Evolutionary conservation across 2,797 vertebrate genomes (phyloP).

Genomic region (Pseudochirops corinnae): DNA sequence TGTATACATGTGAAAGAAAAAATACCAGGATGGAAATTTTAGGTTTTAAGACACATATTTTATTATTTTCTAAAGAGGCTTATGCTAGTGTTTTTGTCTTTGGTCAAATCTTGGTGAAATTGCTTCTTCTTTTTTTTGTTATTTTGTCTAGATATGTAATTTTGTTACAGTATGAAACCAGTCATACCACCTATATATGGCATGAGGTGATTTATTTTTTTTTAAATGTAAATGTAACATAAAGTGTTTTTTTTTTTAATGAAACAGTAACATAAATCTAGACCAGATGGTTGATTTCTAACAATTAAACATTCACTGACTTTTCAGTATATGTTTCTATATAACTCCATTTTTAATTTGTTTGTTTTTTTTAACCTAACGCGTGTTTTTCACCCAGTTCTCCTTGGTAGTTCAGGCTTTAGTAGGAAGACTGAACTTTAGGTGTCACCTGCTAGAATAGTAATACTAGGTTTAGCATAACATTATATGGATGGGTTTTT

Average conservation of each 20-base stretch:
- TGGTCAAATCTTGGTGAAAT: not conserved
- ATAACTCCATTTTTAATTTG: not conserved
- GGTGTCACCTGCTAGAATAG: not conserved
- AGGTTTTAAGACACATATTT: too few species aligned
- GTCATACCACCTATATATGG: too few species aligned
- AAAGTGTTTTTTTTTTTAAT: too few species aligned
- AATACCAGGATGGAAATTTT: not conserved
- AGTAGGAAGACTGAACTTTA: not conserved
- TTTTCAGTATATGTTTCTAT: not conserved
- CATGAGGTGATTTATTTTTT: too few species aligned
- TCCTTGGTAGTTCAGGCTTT: not conserved
- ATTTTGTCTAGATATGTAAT: too few species aligned
- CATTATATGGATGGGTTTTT: not conserved
- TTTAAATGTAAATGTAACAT: too few species aligned
- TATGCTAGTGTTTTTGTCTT: not conserved
- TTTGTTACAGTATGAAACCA: too few species aligned
- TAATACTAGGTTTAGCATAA: not conserved
- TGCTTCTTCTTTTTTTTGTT: too few species aligned
- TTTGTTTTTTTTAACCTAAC: not conserved
- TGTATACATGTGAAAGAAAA: not conserved
- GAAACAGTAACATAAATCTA: too few species aligned
- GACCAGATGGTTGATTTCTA: too few species aligned
- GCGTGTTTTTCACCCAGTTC: not conserved
- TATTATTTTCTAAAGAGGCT: not conserved
- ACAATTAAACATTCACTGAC: too few species aligned